Conservation (phyloP, 2,113 vertebrate species). For the Bettongia penicillata region DNA sequence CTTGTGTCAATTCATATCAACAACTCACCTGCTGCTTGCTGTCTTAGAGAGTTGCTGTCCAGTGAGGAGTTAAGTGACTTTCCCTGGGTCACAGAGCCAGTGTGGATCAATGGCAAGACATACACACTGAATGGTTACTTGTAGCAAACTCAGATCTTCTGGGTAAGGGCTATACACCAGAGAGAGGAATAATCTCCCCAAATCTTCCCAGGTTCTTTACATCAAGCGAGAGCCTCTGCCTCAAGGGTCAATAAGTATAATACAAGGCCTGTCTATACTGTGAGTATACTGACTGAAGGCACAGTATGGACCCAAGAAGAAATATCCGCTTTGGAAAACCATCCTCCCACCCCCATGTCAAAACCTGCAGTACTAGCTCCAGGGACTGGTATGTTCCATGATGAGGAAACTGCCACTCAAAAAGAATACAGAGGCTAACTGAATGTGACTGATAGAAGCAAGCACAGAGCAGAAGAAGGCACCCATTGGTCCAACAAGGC, state of each 20-base stretch:
- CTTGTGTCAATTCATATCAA: not conserved
- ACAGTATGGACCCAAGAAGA: not conserved
- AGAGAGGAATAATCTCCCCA: not conserved
- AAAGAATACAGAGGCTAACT: not conserved
- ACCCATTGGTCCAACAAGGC: not conserved
- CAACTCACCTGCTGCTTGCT: not conserved
- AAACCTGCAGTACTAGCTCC: not conserved
- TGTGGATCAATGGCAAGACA: not conserved
- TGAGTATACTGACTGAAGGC: conserved; percentile 13
- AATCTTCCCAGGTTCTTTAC: not conserved
- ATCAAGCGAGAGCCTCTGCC: not conserved
- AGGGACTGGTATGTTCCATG: not conserved
- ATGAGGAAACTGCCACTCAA: not conserved
- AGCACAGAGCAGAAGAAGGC: no score
- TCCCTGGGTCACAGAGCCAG: not conserved
- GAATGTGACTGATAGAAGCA: not conserved
- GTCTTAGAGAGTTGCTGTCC: not conserved
- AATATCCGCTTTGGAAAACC: not conserved
- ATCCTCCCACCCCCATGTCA: not conserved
- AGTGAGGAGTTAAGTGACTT: not conserved
- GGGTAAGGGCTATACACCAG: not conserved
- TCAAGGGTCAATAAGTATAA: not conserved
- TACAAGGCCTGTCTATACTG: not conserved
- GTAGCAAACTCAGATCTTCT: not conserved
- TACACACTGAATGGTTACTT: not conserved